Evolutionary conservation across 1,140 invertebrate species (phyloP).

Genomic region (Drosophila ironensis): DNA sequence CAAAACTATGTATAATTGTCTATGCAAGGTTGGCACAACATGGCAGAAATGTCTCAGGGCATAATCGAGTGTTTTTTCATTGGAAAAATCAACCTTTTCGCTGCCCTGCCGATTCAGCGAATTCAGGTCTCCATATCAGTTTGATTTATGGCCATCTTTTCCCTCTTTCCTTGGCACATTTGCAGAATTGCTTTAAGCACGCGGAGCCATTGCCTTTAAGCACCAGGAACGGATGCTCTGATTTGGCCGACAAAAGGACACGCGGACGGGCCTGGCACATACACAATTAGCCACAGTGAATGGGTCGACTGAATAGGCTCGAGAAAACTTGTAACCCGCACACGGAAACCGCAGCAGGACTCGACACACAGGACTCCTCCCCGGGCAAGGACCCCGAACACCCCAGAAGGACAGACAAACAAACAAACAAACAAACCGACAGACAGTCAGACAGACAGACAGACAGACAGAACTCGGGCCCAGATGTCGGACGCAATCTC

Average conservation of each 20-base stretch:
- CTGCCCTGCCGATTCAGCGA: constrained; percentile 22
- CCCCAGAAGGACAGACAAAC: too few species aligned
- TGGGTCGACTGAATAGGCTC: constrained; percentile 25
- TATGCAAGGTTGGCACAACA: constrained; percentile 8
- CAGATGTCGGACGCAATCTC: constrained; percentile 74
- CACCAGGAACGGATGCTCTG: constrained; percentile 24
- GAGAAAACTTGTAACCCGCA: constrained; percentile 16
- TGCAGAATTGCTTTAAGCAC: constrained; percentile 30
- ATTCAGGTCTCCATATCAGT: constrained; percentile 1
- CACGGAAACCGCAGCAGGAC: constrained; percentile 41
- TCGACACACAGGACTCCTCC: background rate
- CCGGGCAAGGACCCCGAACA: too few species aligned
- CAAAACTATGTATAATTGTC: constrained; percentile 33
- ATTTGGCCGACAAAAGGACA: constrained; percentile 23
- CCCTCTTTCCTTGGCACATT: background rate
- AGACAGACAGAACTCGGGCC: constrained; percentile 6
- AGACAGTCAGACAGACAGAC: constrained; percentile 19
- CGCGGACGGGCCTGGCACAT: background rate
- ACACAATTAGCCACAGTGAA: constrained; percentile 50
- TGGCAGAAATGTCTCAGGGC: background rate
- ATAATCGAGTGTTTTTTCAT: constrained; percentile 35
- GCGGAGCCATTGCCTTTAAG: constrained; percentile 2
- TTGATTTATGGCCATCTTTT: constrained; percentile 36
- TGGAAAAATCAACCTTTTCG: constrained; percentile 1
- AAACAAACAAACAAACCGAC: too few species aligned